phyloP scores from a whole-genome alignment of 2,797 vertebrate species.

The Sandelia bainsii region DNA sequence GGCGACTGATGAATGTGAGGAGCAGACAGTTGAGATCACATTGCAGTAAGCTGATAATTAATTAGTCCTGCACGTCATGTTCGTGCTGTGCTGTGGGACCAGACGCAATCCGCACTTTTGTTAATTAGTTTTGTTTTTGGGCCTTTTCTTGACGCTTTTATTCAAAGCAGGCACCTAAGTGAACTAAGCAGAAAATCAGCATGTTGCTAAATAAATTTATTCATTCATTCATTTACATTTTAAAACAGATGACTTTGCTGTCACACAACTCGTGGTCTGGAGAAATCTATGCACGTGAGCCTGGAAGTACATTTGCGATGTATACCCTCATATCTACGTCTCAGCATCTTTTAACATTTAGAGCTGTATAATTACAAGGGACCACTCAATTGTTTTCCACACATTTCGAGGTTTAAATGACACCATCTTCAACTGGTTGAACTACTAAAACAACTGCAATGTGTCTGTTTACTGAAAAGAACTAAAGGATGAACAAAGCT shows the following conservation, averaged over 20 bases:
- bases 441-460: too few species aligned
- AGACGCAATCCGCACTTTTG: slow-evolving; percentile 13
- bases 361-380: too few species aligned
- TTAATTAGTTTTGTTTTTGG: slow-evolving; percentile 43
- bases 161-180: neutral
- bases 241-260: neutral
- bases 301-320: neutral
- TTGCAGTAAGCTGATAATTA: slow-evolving; percentile 54
- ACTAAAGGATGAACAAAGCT: too few species aligned
- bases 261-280: neutral
- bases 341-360: too few species aligned
- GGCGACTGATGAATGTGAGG: slow-evolving; percentile 18
- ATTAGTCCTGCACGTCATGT: slow-evolving; percentile 44
- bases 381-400: too few species aligned
- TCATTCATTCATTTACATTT: neutral
- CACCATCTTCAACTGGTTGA: too few species aligned
- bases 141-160: slow-evolving; percentile 21
- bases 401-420: too few species aligned
- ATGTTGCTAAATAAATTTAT: neutral
- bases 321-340: too few species aligned
- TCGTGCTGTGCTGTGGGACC: slow-evolving; percentile 26
- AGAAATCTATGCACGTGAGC: slow-evolving; percentile 1
- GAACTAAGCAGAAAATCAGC: neutral
- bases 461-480: too few species aligned
- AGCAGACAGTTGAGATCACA: slow-evolving; percentile 23